These are phyloP conservation scores for Dione juno DNA, from an alignment of 2,888 invertebrate species.

Conservation along the genomic window DNA sequence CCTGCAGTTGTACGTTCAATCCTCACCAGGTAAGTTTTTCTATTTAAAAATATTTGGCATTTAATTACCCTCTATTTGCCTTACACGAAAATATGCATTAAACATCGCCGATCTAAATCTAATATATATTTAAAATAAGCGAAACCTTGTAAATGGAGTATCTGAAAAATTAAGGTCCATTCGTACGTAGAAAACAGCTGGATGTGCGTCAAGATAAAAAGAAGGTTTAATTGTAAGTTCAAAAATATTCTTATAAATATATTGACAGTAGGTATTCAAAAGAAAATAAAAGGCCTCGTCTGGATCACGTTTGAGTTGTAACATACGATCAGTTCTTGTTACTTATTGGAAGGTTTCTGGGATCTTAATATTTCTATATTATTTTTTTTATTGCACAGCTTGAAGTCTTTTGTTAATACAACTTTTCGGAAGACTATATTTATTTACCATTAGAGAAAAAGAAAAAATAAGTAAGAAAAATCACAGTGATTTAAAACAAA, in stretches of 20 bases:
- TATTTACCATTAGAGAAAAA: neutral
- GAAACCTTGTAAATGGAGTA: too few relatives aligned
- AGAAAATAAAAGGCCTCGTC: neutral
- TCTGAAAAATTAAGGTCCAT: neutral
- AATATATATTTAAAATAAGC: too few relatives aligned
- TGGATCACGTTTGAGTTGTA: conserved; percentile 15
- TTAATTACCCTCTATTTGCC: too few relatives aligned
- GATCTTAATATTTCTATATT: conserved; percentile 9
- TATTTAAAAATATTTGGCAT: too few relatives aligned
- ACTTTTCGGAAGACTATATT: too few relatives aligned
- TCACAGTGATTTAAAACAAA: too few relatives aligned
- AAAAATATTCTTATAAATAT: neutral
- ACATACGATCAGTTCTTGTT: conserved; percentile 19
- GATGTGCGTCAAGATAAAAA: neutral
- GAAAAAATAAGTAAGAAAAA: too few relatives aligned
- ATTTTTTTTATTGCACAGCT: conserved; percentile 3
- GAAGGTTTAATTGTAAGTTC: neutral
- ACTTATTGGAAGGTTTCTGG: conserved; percentile 5
- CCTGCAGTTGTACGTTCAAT: too few relatives aligned
- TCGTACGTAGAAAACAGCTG: neutral
- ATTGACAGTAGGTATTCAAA: conserved; percentile 15
- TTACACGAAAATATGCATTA: too few relatives aligned
- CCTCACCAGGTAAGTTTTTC: too few relatives aligned
- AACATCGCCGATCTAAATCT: too few relatives aligned
- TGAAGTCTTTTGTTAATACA: neutral